Evolutionary conservation across 2,113 vertebrate species (phyloP).

Genomic region (Spea multiplicata): DNA sequence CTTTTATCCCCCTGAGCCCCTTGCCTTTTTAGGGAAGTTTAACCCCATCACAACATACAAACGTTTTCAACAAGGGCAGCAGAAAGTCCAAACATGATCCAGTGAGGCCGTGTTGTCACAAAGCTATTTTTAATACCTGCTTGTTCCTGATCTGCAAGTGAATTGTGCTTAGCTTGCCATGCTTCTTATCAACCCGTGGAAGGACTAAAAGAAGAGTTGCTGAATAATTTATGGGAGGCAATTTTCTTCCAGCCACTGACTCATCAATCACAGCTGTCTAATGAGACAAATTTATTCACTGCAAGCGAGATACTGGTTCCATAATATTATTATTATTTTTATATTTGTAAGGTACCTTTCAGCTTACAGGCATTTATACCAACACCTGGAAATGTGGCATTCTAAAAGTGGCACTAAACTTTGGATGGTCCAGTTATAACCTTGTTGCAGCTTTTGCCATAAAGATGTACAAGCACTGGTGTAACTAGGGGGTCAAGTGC

Average conservation of each 20-base stretch:
- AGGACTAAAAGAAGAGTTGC: slow-evolving; percentile 93
- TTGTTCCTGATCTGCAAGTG: slow-evolving; percentile 94
- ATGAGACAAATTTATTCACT: slow-evolving; percentile 85
- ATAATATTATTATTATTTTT: slow-evolving; percentile 28
- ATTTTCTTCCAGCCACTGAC: slow-evolving; percentile 95
- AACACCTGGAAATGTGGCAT: not conserved
- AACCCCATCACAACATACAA: too few species aligned
- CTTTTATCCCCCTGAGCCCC: slow-evolving; percentile 60
- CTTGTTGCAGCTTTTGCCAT: too few species aligned
- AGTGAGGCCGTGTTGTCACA: slow-evolving; percentile 75
- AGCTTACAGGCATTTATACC: not conserved
- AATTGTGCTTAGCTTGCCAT: slow-evolving; percentile 90
- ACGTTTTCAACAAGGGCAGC: slow-evolving; percentile 71
- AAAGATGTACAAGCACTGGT: slow-evolving; percentile 34
- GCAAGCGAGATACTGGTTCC: slow-evolving; percentile 61
- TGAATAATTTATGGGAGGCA: slow-evolving; percentile 93
- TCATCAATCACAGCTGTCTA: slow-evolving; percentile 94
- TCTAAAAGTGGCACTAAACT: not conserved
- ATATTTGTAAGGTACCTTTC: not conserved
- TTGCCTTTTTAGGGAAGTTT: too few species aligned
- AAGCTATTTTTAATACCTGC: slow-evolving; percentile 92
- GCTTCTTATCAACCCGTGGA: slow-evolving; percentile 94
- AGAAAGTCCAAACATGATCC: slow-evolving; percentile 80
- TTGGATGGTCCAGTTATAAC: too few species aligned
- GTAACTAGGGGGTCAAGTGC: too few species aligned